phyloP scores from a whole-genome alignment of 2,888 invertebrate species.

The Caenorhabditis becei region DNA sequence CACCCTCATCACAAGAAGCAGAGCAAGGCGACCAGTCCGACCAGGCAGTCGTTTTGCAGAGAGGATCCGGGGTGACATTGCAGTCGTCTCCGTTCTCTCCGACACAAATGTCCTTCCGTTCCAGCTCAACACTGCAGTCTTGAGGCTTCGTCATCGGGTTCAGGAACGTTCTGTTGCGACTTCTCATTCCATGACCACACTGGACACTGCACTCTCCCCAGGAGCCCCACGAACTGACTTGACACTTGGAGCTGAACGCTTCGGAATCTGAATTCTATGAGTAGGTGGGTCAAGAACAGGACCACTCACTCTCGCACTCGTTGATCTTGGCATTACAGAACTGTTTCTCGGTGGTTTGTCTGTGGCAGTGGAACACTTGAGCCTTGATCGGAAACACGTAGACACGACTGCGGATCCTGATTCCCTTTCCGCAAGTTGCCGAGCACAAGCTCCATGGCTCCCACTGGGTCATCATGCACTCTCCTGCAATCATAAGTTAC shows the following conservation, averaged over 20 bases:
- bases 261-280: conserved; percentile 74
- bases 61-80: conserved; percentile 79
- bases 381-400: conserved; percentile 85
- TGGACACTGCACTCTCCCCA: conserved; percentile 90
- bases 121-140: conserved; percentile 86
- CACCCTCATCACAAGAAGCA: conserved; percentile 83
- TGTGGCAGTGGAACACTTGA: conserved; percentile 82
- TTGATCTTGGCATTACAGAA: conserved; percentile 81
- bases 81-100: conserved; percentile 81
- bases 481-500: conserved; percentile 69
- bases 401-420: conserved; percentile 85
- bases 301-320: conserved; percentile 76
- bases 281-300: neutral
- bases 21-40: conserved; percentile 83
- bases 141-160: conserved; percentile 56
- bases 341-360: conserved; percentile 88
- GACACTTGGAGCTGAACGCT: conserved; percentile 85
- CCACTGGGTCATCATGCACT: conserved; percentile 88
- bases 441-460: conserved; percentile 90
- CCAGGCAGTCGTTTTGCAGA: conserved; percentile 81
- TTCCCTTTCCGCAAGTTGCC: conserved; percentile 88
- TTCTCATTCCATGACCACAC: conserved; percentile 91
- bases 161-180: conserved; percentile 85
- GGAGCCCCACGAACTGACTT: conserved; percentile 87
- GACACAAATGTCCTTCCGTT: conserved; percentile 89